Percentiles rank a stretch among this genome's conserved stretches.
phyloP scores from a whole-genome alignment of 2,113 vertebrate species.

The Phaetusa simplex region DNA sequence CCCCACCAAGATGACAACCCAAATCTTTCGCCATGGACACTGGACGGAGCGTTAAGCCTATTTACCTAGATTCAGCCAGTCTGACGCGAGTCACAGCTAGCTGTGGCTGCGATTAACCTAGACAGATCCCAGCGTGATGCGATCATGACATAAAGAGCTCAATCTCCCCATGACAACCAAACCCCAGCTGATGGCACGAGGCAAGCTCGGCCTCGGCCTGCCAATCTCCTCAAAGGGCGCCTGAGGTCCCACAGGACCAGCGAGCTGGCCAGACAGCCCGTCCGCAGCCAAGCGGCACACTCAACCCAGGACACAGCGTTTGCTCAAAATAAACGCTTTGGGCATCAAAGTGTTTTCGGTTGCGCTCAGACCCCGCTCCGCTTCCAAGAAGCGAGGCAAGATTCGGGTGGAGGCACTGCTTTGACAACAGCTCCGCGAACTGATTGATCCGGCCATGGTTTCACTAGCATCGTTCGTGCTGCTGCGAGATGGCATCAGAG shows the following conservation, averaged over 20 bases:
- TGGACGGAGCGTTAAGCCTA: neutral
- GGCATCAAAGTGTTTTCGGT: neutral
- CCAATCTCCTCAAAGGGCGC: neutral
- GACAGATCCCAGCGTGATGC: conserved; percentile 7
- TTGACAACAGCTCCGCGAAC: neutral
- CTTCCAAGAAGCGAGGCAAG: neutral
- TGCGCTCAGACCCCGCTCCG: neutral
- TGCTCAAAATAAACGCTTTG: neutral
- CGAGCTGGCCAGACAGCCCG: neutral
- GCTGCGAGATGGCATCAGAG: neutral
- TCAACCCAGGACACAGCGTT: neutral
- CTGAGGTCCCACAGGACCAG: neutral
- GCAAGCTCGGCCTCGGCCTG: neutral
- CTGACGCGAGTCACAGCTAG: neutral
- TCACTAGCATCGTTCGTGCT: neutral
- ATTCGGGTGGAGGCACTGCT: neutral
- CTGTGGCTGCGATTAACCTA: conserved; percentile 17
- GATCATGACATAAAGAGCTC: conserved; percentile 32
- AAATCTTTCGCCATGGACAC: neutral
- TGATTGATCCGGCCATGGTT: neutral
- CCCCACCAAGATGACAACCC: neutral
- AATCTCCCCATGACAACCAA: conserved; percentile 39
- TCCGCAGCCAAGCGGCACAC: neutral
- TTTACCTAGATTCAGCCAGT: conserved; percentile 21
- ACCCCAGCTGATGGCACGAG: neutral